phyloP scores from a whole-genome alignment of 1,140 invertebrate species.

The Belonocnema kinseyi region DNA sequence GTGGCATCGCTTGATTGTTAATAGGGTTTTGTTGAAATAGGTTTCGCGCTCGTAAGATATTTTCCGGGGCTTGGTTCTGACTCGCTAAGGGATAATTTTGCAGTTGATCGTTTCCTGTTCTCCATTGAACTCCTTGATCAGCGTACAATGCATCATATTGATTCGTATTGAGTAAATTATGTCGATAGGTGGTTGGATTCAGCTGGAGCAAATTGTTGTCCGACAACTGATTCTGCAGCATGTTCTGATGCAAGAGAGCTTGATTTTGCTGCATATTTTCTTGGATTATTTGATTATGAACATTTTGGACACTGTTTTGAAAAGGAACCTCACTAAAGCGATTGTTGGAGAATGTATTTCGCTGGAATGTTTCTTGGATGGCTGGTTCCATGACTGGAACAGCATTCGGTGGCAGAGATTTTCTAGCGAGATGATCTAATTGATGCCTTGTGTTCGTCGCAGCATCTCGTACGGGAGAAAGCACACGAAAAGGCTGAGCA shows the following conservation, averaged over 20 bases:
- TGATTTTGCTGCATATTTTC: constrained; percentile 74
- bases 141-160: constrained; percentile 45
- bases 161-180: constrained; percentile 56
- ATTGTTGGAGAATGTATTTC: constrained; percentile 54
- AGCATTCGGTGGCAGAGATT: constrained; percentile 52
- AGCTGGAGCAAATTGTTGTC: constrained; percentile 57
- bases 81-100: constrained; percentile 32
- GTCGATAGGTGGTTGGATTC: constrained; percentile 56
- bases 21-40: constrained; percentile 57
- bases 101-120: constrained; percentile 8
- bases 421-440: constrained; percentile 48
- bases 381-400: constrained; percentile 54
- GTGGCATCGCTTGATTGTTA: constrained; percentile 66
- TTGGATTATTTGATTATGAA: constrained; percentile 74
- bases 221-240: constrained; percentile 61
- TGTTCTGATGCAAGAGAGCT: constrained; percentile 61
- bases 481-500: constrained; percentile 64
- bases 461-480: constrained; percentile 70
- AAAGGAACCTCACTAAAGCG: constrained; percentile 60
- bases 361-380: constrained; percentile 52
- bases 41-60: constrained; percentile 60
- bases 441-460: constrained; percentile 64
- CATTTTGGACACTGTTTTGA: constrained; percentile 73
- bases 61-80: constrained; percentile 57
- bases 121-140: constrained; percentile 35